Conservation (phyloP, 2,888 invertebrate species). For the Mimumesa dahlbomi region DNA sequence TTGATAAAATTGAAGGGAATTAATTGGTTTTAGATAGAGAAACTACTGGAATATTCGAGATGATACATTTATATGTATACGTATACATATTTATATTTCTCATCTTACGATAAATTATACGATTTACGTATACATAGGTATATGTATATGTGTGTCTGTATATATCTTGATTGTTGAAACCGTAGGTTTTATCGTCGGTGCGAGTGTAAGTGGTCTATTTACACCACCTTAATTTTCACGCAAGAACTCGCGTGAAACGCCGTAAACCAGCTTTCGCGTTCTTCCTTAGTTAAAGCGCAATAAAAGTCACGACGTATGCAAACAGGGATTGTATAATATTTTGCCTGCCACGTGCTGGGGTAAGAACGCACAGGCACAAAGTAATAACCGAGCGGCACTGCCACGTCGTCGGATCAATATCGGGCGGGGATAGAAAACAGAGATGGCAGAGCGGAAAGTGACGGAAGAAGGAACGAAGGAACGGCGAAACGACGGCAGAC, state of each 20-base stretch:
- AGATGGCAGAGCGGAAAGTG: conserved; percentile 60
- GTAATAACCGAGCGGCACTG: conserved; percentile 58
- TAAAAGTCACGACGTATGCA: conserved; percentile 40
- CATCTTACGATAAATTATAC: no score
- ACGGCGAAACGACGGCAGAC: conserved; percentile 39
- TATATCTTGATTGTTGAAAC: no score
- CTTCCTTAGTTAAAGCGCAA: conserved; percentile 2
- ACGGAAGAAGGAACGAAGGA: conserved; percentile 58
- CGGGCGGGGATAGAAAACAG: conserved; percentile 69
- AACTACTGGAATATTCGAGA: no score
- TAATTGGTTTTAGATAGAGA: no score
- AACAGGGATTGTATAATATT: conserved; percentile 35
- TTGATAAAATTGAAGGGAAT: no score
- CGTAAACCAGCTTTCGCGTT: background rate
- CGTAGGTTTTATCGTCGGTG: no score
- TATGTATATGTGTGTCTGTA: no score
- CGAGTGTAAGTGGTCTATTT: no score
- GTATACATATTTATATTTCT: no score
- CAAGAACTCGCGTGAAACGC: background rate
- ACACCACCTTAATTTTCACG: no score
- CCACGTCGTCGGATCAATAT: conserved; percentile 76
- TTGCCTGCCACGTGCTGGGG: conserved; percentile 47
- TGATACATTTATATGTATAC: no score
- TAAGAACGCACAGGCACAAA: conserved; percentile 30
- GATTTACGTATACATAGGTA: no score